Base-by-base conservation (phyloP, 2,113 vertebrate species). In the Terrapene triunguis region DNA sequence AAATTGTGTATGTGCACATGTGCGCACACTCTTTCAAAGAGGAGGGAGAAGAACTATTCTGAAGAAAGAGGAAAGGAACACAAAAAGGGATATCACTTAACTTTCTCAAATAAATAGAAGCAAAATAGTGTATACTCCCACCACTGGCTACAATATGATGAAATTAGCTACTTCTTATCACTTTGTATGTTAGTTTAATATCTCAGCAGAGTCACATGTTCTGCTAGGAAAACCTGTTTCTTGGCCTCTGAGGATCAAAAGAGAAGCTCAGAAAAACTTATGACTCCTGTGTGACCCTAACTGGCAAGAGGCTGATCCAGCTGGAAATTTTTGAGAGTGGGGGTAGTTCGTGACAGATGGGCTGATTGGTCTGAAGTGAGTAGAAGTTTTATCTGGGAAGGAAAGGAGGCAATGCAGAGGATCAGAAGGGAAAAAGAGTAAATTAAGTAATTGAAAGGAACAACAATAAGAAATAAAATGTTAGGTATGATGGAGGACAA, bases 221-320 rank as follows among this genome's bases (percentile, higher is more conserved):
- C 94, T 97, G 92, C 96, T 95, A 91, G 97, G 94, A 97, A 97
- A 97, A 97, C 97, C 97, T 97, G 96, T 97, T 97, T 95, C 95
- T 91, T 95, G 97, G 96, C 95, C 97, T 96, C 94, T 88, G 93
- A 97, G 96, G 94, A 97, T 97, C 97, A 97, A 90, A 38, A 78
- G 92, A 97, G 94, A 95, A 95, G 92, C 51, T 10, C 69, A 55
- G 69, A 78, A 89, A 95, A 92, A 59, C 27, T 13, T 32, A 88
- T 96, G 97, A 97, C 93, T 96, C 96, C 65, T 90, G 44, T 51
- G 72, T 97, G 94, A 97, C 95, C 95, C 93, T 88, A 88, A 24
- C 53, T 0, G 4, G 95, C 94, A 95, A 95, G 96, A 94, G 95
- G 95, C 96, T 95, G 92, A 96, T 95, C 89, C 90, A 91, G 96